Evolutionary conservation across 2,113 vertebrate genomes (phyloP), one percentile per base, ranked within the genome.

Genomic region (Peucedramus taeniatus): DNA sequence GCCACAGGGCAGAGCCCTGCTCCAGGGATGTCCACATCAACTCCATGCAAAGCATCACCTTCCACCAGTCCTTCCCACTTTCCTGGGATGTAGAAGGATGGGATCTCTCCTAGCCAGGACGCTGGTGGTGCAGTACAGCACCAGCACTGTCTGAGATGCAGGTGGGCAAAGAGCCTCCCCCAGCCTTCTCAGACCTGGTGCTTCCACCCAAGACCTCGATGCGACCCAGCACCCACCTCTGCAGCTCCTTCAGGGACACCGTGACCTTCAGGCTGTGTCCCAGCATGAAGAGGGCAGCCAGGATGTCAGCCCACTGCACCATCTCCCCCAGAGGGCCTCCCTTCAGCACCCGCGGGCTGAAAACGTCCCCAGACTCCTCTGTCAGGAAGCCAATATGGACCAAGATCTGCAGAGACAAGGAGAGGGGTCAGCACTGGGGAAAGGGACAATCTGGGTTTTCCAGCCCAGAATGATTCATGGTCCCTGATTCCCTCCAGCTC

Each of bases 231-330:
- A 97, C 99, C 97, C 96, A 99, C 99, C 99, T 99, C 93, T 99
- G 99, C 83, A 99, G 98, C 89, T 99, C 99, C 97, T 99, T 99
- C 94, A 99, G 98, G 51, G 99, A 99, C 60, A 99, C 97, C 0
- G 99, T 99, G 97, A 99, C 97, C 94, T 98, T 98, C 92, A 99
- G 98, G 95, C 98, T 97, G 90, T 99, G 99, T 69, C 99, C 99
- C 77, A 99, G 98, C 79, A 99, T 96, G 31, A 99, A 98, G 50
- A 99, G 99, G 23, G 98, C 97, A 3, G 99, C 98, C 91, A 99
- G 97, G 92, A 99, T 99, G 97, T 99, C 99, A 1, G 99, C 99
- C 99, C 99, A 99, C 93, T 99, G 99, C 94, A 99, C 99, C 99
- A 99, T 99, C 98, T 99, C 99, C 0, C 99, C 99, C 95, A 99